Evolutionary conservation across 1,140 invertebrate species (phyloP), one percentile per base, ranked within the genome.

Genomic region (Brachionus manjavacas): DNA sequence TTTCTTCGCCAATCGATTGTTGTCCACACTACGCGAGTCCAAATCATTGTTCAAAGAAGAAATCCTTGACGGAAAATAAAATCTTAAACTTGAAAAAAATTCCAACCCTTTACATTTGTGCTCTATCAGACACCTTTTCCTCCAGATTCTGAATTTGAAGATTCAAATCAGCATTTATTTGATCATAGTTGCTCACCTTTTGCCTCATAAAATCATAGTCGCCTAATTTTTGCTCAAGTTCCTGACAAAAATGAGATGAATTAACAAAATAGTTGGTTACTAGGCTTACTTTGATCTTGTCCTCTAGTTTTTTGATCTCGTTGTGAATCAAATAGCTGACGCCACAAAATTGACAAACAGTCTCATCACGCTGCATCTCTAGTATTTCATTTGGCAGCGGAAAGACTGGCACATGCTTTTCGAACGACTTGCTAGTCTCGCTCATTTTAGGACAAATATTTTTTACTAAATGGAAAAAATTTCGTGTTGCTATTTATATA

Each of bases 291-390:
- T 70, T 74, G 14, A 84, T 84, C 9, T 55, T 87, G n/a, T 88
- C 87, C 72, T 89, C 88, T 39, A 89, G 84, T 46, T 85, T 86
- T 85, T 89, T 89, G 4, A 89, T 89, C 52, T 89, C 89, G 84
- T 87, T 88, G 72, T 89, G 89, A 85, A 89, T 89, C 12, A 89
- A 86, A 60, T 89, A 89, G 84, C 88, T 89, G 4, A 89, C 88
- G 2, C 89, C 89, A 86, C 89, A 89, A 78, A 87, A 89, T 85
- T 88, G 86, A 85, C 89, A 89, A 7, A 89, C 86, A 12, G 89
- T 89, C 23, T 89, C 88, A 72, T 87, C 86, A 31, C 87, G 70
- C 14, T 85, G 80, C 87, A 89, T 87, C 64, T 88, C 87, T 23
- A 86, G 85, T 16, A 89, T 88, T 66, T 88, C 87, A 20, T 87